Conservation (phyloP, 2,888 invertebrate genomes). For the Nomada flava region DNA sequence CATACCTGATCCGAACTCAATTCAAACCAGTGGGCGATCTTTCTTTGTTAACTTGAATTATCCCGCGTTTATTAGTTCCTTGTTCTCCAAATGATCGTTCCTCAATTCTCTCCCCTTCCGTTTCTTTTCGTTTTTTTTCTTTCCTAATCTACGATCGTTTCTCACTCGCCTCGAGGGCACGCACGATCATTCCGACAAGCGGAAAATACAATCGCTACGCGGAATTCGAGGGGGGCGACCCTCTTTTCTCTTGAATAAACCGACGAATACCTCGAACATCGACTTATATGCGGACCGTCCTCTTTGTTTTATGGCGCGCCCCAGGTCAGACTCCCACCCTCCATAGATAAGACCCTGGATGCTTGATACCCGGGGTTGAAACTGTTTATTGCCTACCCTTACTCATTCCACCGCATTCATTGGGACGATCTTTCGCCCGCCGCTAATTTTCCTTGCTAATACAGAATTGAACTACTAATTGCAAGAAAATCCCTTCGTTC, state of each 20-base stretch:
- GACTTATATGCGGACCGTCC: conserved; percentile 41
- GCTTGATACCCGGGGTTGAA: conserved; percentile 40
- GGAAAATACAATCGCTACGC: conserved; percentile 70
- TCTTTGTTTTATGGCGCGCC: conserved; percentile 62
- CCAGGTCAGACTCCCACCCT: conserved; percentile 29
- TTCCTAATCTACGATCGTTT: background rate
- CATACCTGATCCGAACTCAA: too few species aligned
- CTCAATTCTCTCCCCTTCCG: conserved; percentile 25
- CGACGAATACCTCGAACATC: conserved; percentile 56
- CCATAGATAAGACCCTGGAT: conserved; percentile 29
- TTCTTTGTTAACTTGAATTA: too few species aligned
- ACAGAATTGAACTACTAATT: too few species aligned
- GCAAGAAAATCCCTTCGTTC: too few species aligned
- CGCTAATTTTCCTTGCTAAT: background rate
- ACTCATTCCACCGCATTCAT: background rate
- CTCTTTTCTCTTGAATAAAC: conserved; percentile 51
- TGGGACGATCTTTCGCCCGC: background rate
- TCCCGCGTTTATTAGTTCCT: too few species aligned
- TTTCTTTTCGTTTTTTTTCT: background rate
- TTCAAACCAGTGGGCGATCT: too few species aligned
- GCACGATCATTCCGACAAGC: conserved; percentile 61
- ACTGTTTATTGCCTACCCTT: conserved; percentile 16
- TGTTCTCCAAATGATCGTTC: background rate
- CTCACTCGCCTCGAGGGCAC: conserved; percentile 18
- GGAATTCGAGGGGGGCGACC: conserved; percentile 35